Evolutionary conservation across 1,140 invertebrate genomes (phyloP).

Genomic region (Oreohelix idahoensis): DNA sequence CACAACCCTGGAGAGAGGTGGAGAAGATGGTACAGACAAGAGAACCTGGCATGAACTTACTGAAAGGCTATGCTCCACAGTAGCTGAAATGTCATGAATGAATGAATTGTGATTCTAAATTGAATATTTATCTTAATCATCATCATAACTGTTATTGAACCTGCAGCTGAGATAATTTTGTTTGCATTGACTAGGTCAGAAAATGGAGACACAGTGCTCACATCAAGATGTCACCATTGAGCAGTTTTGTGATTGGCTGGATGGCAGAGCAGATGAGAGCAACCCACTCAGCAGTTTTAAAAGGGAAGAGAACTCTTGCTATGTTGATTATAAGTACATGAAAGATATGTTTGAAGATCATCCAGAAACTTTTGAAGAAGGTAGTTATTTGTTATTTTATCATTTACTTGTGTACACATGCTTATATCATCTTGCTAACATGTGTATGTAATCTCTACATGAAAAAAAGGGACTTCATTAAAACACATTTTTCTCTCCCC

Average conservation of each 20-base stretch:
- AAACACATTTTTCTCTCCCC: too few relatives aligned
- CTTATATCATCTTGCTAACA: not conserved
- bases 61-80: too few relatives aligned
- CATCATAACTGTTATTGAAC: not conserved
- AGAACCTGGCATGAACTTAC: too few relatives aligned
- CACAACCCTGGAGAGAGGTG: too few relatives aligned
- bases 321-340: constrained; percentile 90
- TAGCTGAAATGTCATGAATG: too few relatives aligned
- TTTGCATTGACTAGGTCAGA: constrained; percentile 15
- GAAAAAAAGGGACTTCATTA: too few relatives aligned
- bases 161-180: too few relatives aligned
- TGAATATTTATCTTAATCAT: not conserved
- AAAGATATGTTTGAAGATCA: constrained; percentile 79
- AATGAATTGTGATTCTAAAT: too few relatives aligned
- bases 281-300: constrained; percentile 49
- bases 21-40: too few relatives aligned
- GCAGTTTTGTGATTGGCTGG: constrained; percentile 56
- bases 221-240: constrained; percentile 52
- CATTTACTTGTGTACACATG: not conserved
- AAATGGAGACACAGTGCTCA: constrained; percentile 58
- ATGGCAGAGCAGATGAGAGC: constrained; percentile 19
- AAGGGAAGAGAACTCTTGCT: constrained; percentile 77
- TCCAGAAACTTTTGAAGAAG: constrained; percentile 77
- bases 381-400: constrained; percentile 29
- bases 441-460: too few relatives aligned